phyloP scores from a whole-genome alignment of 1,140 invertebrate genomes.

The Paralvinella palmiformis region DNA sequence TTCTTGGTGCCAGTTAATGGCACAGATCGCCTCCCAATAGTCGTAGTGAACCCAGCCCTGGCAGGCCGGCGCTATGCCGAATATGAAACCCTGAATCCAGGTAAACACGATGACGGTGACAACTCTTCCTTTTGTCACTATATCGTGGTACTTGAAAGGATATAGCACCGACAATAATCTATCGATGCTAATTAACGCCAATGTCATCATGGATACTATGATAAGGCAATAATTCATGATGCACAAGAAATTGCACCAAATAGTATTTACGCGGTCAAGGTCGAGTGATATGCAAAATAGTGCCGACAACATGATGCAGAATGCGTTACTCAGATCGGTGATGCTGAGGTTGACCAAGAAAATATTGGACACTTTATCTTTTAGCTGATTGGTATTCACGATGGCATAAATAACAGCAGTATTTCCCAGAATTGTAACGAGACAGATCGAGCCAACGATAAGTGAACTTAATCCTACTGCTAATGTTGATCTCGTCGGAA shows the following conservation, averaged over 20 bases:
- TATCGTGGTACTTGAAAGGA: slow-evolving; percentile 32
- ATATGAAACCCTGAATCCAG: slow-evolving; percentile 28
- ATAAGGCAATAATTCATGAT: slow-evolving; percentile 45
- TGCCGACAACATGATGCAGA: slow-evolving; percentile 38
- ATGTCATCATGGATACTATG: slow-evolving; percentile 46
- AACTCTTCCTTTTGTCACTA: slow-evolving; percentile 27
- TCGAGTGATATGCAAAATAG: slow-evolving; percentile 29
- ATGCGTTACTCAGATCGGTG: slow-evolving; percentile 36
- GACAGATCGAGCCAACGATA: too few species aligned
- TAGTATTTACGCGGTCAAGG: slow-evolving; percentile 24
- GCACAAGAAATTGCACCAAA: slow-evolving; percentile 37
- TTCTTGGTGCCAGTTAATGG: slow-evolving; percentile 43
- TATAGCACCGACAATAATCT: slow-evolving; percentile 37
- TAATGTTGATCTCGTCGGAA: too few species aligned
- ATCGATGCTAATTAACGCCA: slow-evolving; percentile 45
- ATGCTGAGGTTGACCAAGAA: slow-evolving; percentile 42
- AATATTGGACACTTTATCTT: slow-evolving; percentile 34
- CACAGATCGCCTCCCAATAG: slow-evolving; percentile 48
- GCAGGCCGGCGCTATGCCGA: slow-evolving; percentile 30
- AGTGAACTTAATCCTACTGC: too few species aligned
- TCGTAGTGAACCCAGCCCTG: slow-evolving; percentile 44
- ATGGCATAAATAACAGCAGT: slow-evolving; percentile 33
- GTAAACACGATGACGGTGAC: slow-evolving; percentile 27
- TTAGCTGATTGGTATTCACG: slow-evolving; percentile 22
- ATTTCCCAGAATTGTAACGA: slow-evolving; percentile 43